Percentiles rank a stretch among this genome's conserved stretches.
These are phyloP conservation scores for Chironomus tepperi DNA, from an alignment of 1,140 invertebrate genomes.

Conservation along the genomic window DNA sequence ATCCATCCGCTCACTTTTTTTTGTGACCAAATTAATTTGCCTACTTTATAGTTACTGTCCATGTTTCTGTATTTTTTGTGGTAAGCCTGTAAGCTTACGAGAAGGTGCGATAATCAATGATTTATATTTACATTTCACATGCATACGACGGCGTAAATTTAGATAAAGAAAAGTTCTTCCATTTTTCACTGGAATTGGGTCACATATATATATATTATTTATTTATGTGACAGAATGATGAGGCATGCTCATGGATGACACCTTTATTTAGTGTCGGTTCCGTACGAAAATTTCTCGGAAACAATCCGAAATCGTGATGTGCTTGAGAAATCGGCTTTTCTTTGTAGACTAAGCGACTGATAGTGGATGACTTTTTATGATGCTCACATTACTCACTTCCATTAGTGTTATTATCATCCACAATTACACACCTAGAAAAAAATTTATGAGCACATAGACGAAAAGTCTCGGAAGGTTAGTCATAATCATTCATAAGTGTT, in stretches of 20 bases:
- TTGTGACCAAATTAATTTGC: conserved; percentile 9
- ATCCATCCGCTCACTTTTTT: not conserved
- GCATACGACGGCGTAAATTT: not conserved
- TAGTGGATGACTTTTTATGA: not conserved
- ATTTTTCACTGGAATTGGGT: conserved; percentile 4
- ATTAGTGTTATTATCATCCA: not conserved
- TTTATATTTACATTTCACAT: conserved; percentile 7
- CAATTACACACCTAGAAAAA: too few species aligned
- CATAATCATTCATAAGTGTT: not conserved
- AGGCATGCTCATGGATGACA: too few species aligned
- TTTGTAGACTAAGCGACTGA: too few species aligned
- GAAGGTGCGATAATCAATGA: conserved; percentile 12
- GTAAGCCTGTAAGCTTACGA: too few species aligned
- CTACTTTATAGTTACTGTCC: conserved; percentile 1
- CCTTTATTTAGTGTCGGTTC: too few species aligned
- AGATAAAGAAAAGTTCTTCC: not conserved
- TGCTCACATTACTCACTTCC: not conserved
- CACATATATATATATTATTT: not conserved
- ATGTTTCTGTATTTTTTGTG: not conserved
- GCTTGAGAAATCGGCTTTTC: too few species aligned
- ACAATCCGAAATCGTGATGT: too few species aligned
- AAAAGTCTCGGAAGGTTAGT: not conserved
- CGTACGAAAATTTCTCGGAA: too few species aligned
- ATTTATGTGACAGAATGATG: too few species aligned
- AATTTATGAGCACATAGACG: not conserved